phyloP scores from a whole-genome alignment of 2,888 invertebrate genomes.

The Xestia c-nigrum region DNA sequence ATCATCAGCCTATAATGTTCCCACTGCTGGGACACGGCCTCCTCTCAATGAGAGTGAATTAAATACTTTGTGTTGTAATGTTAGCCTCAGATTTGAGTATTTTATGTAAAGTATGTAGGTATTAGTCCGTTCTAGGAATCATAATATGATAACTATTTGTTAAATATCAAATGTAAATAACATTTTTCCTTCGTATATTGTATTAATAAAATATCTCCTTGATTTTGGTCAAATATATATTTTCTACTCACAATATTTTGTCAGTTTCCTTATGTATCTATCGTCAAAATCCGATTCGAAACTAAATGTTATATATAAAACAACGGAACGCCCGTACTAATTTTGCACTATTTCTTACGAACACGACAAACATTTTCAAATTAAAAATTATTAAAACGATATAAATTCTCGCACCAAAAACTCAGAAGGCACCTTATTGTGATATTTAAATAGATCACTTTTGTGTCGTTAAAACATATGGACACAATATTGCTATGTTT shows the following conservation, averaged over 20 bases:
- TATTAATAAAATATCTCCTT: conserved; percentile 36
- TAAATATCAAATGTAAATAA: conserved; percentile 20
- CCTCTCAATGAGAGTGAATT: background rate
- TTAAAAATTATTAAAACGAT: conserved; percentile 49
- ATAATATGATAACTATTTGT: background rate
- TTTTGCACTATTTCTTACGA: conserved; percentile 19
- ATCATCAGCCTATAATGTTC: too few species aligned
- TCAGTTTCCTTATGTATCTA: conserved; percentile 26
- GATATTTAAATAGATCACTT: conserved; percentile 38
- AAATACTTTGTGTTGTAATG: background rate
- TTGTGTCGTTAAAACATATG: conserved; percentile 17
- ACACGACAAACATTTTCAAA: conserved; percentile 51
- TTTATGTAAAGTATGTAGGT: conserved; percentile 1
- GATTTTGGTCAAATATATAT: conserved; percentile 29
- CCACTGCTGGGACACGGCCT: too few species aligned
- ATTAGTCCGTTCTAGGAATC: background rate
- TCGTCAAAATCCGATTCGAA: conserved; percentile 14
- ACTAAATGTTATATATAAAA: conserved; percentile 25
- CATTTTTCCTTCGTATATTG: conserved; percentile 5
- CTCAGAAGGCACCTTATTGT: conserved; percentile 74
- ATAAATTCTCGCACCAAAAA: conserved; percentile 71
- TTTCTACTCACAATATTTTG: conserved; percentile 21
- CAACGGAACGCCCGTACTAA: conserved; percentile 3
- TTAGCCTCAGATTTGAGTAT: background rate
- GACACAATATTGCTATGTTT: conserved; percentile 40